phyloP scores from a whole-genome alignment of 2,888 invertebrate species.

The Heliconius hortense region DNA sequence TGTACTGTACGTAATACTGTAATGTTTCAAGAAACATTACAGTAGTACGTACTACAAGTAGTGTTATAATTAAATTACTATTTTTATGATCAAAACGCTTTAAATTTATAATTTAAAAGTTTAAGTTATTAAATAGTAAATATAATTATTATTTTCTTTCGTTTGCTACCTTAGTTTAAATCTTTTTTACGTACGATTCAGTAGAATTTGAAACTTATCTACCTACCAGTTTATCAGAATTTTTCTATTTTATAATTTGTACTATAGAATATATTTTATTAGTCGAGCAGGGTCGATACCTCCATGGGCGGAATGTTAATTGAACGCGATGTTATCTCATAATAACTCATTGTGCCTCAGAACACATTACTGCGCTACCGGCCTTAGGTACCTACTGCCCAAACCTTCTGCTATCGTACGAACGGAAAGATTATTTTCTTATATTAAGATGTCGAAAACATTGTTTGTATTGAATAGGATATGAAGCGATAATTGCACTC shows the following conservation, averaged over 20 bases:
- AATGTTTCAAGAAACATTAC: no score
- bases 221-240: neutral
- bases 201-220: no score
- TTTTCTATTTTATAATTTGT: neutral
- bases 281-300: conserved; percentile 43
- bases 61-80: no score
- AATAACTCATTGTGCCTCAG: conserved; percentile 73
- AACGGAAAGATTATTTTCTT: conserved; percentile 11
- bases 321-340: conserved; percentile 73
- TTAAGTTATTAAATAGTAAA: no score
- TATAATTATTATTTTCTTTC: no score
- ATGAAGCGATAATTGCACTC: neutral
- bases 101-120: no score
- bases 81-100: no score
- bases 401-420: conserved; percentile 33
- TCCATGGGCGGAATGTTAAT: conserved; percentile 69
- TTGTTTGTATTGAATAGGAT: no score
- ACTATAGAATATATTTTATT: neutral
- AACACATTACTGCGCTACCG: conserved; percentile 56
- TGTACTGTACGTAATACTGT: no score
- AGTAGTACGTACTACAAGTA: no score
- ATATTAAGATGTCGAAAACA: conserved; percentile 14
- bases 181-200: no score
- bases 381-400: conserved; percentile 45
- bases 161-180: no score